These are phyloP conservation scores for Ecliptopera silaceata DNA, from an alignment of 2,888 invertebrate species.

Conservation along the genomic window DNA sequence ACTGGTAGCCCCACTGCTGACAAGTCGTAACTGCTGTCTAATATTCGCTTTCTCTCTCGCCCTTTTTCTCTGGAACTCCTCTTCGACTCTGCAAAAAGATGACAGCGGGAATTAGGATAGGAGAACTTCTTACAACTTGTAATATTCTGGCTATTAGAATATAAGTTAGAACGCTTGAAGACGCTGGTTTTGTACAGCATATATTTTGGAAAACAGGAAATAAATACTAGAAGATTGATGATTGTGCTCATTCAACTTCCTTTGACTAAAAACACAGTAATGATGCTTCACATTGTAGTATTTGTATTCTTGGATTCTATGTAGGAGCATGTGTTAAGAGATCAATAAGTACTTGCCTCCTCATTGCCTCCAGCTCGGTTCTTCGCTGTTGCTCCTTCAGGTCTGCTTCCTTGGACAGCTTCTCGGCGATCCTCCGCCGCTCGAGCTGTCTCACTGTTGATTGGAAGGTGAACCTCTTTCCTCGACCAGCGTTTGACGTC, in stretches of 20 bases:
- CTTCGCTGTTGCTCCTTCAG: constrained; percentile 89
- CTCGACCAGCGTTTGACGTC: constrained; percentile 54
- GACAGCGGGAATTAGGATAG: background rate
- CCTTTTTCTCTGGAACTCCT: constrained; percentile 93
- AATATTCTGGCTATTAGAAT: no score
- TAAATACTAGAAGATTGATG: no score
- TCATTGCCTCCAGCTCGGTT: constrained; percentile 91
- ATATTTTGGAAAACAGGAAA: no score
- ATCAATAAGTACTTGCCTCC: constrained; percentile 65
- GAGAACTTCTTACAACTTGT: no score
- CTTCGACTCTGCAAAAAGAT: constrained; percentile 85
- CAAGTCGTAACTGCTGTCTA: constrained; percentile 88
- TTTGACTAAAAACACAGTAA: no score
- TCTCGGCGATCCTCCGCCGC: constrained; percentile 88
- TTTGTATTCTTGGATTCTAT: no score
- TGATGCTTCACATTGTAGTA: no score
- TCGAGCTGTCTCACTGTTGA: constrained; percentile 93
- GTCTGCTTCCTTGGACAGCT: constrained; percentile 89
- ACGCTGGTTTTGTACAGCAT: no score
- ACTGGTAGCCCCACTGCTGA: constrained; percentile 86
- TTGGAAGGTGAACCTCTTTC: constrained; percentile 91
- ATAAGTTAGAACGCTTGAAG: no score
- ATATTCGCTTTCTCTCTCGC: constrained; percentile 90
- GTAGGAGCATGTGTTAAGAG: no score
- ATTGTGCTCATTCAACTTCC: no score